Base-by-base conservation (phyloP, 2,888 invertebrate species). In the Vanessa cardui region DNA sequence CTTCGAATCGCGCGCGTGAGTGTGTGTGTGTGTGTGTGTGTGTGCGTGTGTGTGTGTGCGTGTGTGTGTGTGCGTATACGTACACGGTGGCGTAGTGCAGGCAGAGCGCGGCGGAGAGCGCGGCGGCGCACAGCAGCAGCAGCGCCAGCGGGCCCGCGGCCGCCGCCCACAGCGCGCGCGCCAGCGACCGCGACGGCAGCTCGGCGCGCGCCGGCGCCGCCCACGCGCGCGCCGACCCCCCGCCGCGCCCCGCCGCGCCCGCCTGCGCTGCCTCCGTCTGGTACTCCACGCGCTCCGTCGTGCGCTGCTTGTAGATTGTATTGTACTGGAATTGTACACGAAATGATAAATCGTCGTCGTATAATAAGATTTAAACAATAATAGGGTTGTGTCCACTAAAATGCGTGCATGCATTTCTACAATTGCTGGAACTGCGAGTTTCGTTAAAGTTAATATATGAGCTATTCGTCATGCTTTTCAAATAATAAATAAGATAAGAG, bases 81-180 rank as follows among this genome's bases (percentile, higher is more conserved):
- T 15, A 52, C 21, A 52, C 92, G 80, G 95, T 95, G 73, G 96
- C 95, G 78, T 96, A 95, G 74, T 96, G 95, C 74, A 96, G 95
- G 83, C 97, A 97, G 15, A 97, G 89, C 0, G 96, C 94, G 2
- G 95, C 94, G 0, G 96, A 96, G 2, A 97, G 83, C 8, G 96
- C 90, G 4, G 95, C 93, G 1, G 95, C 93, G 1, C 96, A 86
- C 20, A 96, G 81, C 56, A 96, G 85, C 80, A 97, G 91, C 56
- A 97, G 88, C 64, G 95, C 83, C 72, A 95, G 90, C 0, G 97
- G 97, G 16, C 96, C 93, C 15, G 96, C 94, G 67, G 96, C 94
- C 0, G 96, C 95, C 3, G 95, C 94, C 0, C 95, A 93, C 73
- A 96, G 90, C 80, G 46, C 96, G 96, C 94, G 93, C 12, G 94